These are phyloP conservation scores for Brachyhypopomus gauderio DNA, from an alignment of 2,113 vertebrate species.

Conservation along the genomic window DNA sequence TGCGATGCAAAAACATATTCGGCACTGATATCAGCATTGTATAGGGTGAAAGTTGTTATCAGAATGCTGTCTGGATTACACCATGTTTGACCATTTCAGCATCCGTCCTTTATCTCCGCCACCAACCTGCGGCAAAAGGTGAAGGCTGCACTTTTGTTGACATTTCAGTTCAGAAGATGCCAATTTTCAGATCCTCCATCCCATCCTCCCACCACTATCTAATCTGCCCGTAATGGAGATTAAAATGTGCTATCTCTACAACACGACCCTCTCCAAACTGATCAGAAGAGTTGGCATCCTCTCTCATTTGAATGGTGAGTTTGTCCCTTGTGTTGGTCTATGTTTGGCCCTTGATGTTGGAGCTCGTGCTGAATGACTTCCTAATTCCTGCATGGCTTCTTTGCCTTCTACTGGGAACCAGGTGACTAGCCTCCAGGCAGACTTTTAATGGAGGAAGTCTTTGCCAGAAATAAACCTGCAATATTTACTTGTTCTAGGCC, in stretches of 20 bases:
- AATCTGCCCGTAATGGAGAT: conserved; percentile 46
- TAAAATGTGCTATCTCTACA: conserved; percentile 60
- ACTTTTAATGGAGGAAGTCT: conserved; percentile 58
- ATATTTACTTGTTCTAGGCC: conserved; percentile 63
- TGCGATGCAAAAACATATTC: not conserved
- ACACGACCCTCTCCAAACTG: conserved; percentile 24
- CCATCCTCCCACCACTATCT: not conserved
- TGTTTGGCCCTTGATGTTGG: conserved; percentile 64
- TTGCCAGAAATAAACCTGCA: conserved; percentile 62
- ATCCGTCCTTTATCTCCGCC: not conserved
- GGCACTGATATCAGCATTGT: not conserved
- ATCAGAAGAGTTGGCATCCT: conserved; percentile 31
- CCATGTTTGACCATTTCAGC: not conserved
- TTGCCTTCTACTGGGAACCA: conserved; percentile 69
- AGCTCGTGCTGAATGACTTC: conserved; percentile 68
- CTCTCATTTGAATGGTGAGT: conserved; percentile 58
- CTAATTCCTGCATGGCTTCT: conserved; percentile 71
- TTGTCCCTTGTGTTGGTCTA: conserved; percentile 47
- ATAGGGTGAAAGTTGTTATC: not conserved
- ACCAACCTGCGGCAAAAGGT: not conserved
- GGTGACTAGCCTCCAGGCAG: conserved; percentile 68
- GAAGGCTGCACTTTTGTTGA: not conserved
- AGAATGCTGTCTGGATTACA: not conserved
- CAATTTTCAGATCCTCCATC: too few relatives aligned
- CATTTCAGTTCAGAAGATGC: too few relatives aligned